Percentiles rank a stretch among this genome's conserved stretches.
These are phyloP conservation scores for Fregetta grallaria DNA, from an alignment of 2,113 vertebrate species.

Conservation along the genomic window DNA sequence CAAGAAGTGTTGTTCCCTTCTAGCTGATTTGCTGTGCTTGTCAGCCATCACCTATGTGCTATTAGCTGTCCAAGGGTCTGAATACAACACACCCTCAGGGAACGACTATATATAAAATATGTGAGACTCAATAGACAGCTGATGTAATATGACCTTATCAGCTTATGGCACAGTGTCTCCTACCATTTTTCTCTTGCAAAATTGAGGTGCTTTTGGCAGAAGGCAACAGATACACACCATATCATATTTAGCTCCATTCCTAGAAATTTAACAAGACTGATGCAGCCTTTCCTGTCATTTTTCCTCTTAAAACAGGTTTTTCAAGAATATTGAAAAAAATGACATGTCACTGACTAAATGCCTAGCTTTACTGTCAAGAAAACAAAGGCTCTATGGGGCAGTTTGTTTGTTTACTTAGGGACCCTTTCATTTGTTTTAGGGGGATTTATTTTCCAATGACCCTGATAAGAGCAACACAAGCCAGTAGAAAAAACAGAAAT, in stretches of 20 bases:
- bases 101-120: conserved; percentile 39
- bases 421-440: background rate
- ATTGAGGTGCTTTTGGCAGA: conserved; percentile 55
- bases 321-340: background rate
- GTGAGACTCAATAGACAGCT: conserved; percentile 59
- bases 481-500: background rate
- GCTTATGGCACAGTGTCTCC: conserved; percentile 59
- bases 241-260: conserved; percentile 35
- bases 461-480: background rate
- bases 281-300: background rate
- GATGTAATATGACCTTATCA: conserved; percentile 71
- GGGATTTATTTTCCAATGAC: background rate
- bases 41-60: conserved; percentile 43
- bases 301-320: conserved; percentile 7
- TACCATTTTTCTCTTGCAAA: conserved; percentile 47
- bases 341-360: background rate
- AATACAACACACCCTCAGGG: conserved; percentile 23
- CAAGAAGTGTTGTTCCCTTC: background rate
- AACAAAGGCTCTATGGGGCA: background rate
- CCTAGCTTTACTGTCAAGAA: background rate
- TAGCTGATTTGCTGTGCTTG: background rate
- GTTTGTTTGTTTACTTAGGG: background rate
- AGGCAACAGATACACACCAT: conserved; percentile 50
- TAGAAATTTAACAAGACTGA: conserved; percentile 54
- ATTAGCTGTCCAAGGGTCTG: conserved; percentile 1